Percentiles rank a stretch among this genome's conserved stretches.
Conservation (phyloP, 1,140 invertebrate genomes). For the Zophobas atratus region DNA sequence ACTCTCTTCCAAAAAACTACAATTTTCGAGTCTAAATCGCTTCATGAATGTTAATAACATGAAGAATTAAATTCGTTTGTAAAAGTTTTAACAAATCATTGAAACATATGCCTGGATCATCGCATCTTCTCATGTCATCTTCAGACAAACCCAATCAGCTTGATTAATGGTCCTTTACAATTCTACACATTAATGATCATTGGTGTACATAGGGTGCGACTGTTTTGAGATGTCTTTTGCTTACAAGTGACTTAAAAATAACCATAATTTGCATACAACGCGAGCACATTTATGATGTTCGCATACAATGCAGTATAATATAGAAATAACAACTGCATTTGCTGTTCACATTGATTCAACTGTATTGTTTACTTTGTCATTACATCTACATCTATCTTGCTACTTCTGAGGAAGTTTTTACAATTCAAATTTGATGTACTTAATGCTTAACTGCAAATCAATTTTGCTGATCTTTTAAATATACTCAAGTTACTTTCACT, state of each 20-base stretch:
- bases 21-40: too few species aligned
- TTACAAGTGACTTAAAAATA: slow-evolving; percentile 20
- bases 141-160: slow-evolving; percentile 52
- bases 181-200: slow-evolving; percentile 44
- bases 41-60: neutral
- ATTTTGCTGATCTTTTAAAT: neutral
- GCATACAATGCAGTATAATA: slow-evolving; percentile 41
- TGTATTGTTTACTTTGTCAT: slow-evolving; percentile 47
- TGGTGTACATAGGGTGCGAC: slow-evolving; percentile 24
- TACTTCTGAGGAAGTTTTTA: slow-evolving; percentile 27
- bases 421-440: slow-evolving; percentile 34
- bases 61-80: slow-evolving; percentile 43
- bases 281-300: slow-evolving; percentile 41
- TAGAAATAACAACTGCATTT: slow-evolving; percentile 45
- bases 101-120: slow-evolving; percentile 46
- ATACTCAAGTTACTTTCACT: too few species aligned
- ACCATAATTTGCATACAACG: slow-evolving; percentile 43
- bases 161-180: slow-evolving; percentile 51
- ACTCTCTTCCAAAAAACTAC: too few species aligned
- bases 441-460: slow-evolving; percentile 15
- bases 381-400: slow-evolving; percentile 31
- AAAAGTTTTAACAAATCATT: slow-evolving; percentile 52
- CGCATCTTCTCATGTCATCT: slow-evolving; percentile 51
- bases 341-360: slow-evolving; percentile 45
- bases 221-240: slow-evolving; percentile 25